phyloP scores from a whole-genome alignment of 2,888 invertebrate genomes.

The Neoscelio sp. region DNA sequence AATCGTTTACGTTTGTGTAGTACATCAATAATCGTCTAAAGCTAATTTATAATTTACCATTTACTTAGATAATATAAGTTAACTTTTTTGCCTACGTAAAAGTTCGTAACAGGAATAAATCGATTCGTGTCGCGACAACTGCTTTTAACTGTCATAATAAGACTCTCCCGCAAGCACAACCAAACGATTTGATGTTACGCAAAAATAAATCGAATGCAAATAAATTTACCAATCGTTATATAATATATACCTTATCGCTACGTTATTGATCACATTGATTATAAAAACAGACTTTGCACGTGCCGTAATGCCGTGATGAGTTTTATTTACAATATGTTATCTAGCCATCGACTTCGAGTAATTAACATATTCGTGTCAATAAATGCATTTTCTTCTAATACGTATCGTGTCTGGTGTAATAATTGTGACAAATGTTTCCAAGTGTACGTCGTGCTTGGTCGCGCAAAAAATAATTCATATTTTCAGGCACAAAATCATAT shows the following conservation, averaged over 20 bases:
- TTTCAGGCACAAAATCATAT: conserved; percentile 24
- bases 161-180: conserved; percentile 17
- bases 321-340: conserved; percentile 48
- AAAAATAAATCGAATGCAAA: conserved; percentile 20
- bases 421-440: not conserved
- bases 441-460: not conserved
- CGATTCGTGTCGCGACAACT: conserved; percentile 70
- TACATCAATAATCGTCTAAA: conserved; percentile 82
- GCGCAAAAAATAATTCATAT: not conserved
- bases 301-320: conserved; percentile 20
- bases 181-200: conserved; percentile 18
- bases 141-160: conserved; percentile 21
- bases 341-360: conserved; percentile 2
- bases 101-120: conserved; percentile 82
- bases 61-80: conserved; percentile 74
- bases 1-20: conserved; percentile 83
- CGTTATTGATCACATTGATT: conserved; percentile 42
- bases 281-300: conserved; percentile 36
- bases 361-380: conserved; percentile 14
- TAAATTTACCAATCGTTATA: conserved; percentile 24
- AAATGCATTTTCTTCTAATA: not conserved
- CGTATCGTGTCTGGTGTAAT: not conserved
- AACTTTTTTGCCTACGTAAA: conserved; percentile 75
- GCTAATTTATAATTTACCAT: conserved; percentile 74
- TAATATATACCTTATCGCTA: conserved; percentile 45